Conservation (phyloP, 35 echinoderm and acorn worm genomes). For the Lytechinus pictus region DNA sequence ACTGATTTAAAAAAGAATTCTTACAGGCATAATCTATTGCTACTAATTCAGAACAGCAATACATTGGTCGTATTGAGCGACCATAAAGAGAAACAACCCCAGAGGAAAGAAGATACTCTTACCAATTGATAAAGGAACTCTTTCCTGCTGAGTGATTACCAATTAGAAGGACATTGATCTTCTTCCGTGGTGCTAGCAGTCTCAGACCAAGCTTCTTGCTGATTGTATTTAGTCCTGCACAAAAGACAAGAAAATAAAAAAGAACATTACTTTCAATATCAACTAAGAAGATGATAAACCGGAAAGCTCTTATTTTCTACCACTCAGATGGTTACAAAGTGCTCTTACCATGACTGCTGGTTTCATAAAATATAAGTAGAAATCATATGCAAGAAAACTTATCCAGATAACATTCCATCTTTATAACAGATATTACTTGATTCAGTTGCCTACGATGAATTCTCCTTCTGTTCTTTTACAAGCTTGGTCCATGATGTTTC, state of each 20-base stretch:
- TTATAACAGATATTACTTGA: too few species aligned
- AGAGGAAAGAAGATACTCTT: not conserved
- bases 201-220: conserved; percentile 79
- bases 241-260: not conserved
- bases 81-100: not conserved
- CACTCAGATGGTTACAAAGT: not conserved
- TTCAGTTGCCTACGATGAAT: too few species aligned
- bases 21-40: too few species aligned
- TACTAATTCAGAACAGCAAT: too few species aligned
- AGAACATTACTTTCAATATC: not conserved
- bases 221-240: conserved; percentile 80
- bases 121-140: conserved; percentile 99
- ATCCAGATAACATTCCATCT: too few species aligned
- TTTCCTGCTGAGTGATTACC: conserved; percentile 99
- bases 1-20: too few species aligned
- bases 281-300: not conserved
- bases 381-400: too few species aligned
- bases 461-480: too few species aligned
- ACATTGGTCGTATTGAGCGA: too few species aligned
- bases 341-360: not conserved
- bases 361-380: too few species aligned
- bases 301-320: not conserved
- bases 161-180: conserved; percentile 93
- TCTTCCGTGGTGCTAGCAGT: conserved; percentile 91
- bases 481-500: too few species aligned